phyloP scores from a whole-genome alignment of 2,888 invertebrate genomes.

The Protonemura montana region DNA sequence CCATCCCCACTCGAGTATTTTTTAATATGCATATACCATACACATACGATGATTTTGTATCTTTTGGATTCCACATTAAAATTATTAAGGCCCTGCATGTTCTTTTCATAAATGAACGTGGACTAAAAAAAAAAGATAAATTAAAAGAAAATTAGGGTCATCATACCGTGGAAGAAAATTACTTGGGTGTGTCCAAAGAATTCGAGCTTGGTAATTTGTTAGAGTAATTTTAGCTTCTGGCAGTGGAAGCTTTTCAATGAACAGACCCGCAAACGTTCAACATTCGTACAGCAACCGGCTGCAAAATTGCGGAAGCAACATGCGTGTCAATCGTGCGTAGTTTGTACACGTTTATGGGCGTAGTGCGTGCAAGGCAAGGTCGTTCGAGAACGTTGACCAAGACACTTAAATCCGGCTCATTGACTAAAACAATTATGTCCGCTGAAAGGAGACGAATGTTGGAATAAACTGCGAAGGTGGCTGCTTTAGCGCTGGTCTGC shows the following conservation, averaged over 20 bases:
- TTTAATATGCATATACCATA: neutral
- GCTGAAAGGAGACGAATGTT: slow-evolving; percentile 19
- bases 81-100: neutral
- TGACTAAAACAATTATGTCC: slow-evolving; percentile 35
- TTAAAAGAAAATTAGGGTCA: neutral
- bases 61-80: neutral
- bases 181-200: slow-evolving; percentile 7
- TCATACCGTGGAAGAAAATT: neutral
- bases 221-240: neutral
- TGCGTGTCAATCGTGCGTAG: neutral
- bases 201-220: neutral
- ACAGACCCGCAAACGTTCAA: neutral
- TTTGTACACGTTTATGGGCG: neutral
- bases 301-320: neutral
- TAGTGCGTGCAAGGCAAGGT: neutral
- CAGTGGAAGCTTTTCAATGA: too few species aligned
- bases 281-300: neutral
- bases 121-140: neutral
- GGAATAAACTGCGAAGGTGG: neutral
- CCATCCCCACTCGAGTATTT: neutral
- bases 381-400: neutral
- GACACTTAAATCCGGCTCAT: slow-evolving; percentile 17
- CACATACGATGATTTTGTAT: neutral
- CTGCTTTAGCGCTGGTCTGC: neutral
- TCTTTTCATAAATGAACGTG: neutral